A percentile compares a stretch with the other conserved stretches of the same genome.
phyloP scores from a whole-genome alignment of 2,113 vertebrate species.

The Sinocyclocheilus rhinocerous region DNA sequence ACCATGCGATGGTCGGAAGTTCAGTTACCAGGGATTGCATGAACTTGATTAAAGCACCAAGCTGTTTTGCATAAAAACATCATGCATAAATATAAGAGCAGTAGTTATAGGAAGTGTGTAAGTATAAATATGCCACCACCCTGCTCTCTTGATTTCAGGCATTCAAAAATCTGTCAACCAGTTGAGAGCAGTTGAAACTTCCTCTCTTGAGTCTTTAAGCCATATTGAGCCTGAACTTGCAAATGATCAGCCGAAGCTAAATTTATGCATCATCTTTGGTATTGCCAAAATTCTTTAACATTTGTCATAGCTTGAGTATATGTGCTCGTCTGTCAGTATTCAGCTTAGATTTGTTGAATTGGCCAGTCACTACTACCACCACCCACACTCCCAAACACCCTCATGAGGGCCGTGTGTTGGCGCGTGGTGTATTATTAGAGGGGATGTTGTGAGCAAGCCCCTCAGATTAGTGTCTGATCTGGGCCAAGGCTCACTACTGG shows the following conservation, averaged over 20 bases:
- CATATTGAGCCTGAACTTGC: background rate
- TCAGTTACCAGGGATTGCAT: background rate
- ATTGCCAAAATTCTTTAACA: background rate
- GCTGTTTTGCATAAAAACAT: background rate
- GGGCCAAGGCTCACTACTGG: slow-evolving; percentile 46
- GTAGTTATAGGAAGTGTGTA: background rate
- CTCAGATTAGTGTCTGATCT: slow-evolving; percentile 54
- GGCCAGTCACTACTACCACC: background rate
- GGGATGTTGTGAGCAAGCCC: slow-evolving; percentile 51
- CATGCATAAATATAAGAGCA: background rate
- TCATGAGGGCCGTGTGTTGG: background rate
- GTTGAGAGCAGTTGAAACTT: background rate
- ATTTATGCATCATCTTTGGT: slow-evolving; percentile 1
- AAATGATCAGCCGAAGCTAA: slow-evolving; percentile 5
- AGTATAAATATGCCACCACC: background rate
- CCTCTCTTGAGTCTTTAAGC: background rate
- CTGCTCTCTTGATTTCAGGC: too few relatives aligned
- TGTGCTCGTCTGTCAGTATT: background rate
- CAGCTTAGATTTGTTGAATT: slow-evolving; percentile 18
- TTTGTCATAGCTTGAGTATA: background rate
- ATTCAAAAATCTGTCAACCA: background rate
- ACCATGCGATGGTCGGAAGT: background rate
- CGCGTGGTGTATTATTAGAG: slow-evolving; percentile 51
- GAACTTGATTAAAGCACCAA: background rate
- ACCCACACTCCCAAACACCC: background rate